phyloP scores from a whole-genome alignment of 2,888 invertebrate species.

The Limnephilus marmoratus region DNA sequence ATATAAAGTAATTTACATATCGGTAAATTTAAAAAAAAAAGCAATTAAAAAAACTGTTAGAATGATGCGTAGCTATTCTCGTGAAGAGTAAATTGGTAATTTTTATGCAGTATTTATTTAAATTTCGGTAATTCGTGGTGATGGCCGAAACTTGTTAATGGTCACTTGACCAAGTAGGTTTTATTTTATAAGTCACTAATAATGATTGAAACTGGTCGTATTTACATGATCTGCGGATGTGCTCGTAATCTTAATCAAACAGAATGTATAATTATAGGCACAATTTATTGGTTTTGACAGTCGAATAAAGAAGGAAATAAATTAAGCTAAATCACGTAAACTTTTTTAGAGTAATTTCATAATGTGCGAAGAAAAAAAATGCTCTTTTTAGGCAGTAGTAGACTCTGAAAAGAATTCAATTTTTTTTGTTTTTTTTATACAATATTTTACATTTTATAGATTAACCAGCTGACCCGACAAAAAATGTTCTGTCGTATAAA shows the following conservation, averaged over 20 bases:
- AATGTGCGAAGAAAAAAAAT: too few relatives aligned
- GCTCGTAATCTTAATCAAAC: neutral
- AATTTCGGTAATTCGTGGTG: neutral
- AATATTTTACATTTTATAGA: too few relatives aligned
- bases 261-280: neutral
- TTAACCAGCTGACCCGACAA: too few relatives aligned
- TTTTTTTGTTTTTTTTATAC: too few relatives aligned
- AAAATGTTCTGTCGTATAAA: too few relatives aligned
- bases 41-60: neutral
- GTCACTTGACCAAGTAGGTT: neutral
- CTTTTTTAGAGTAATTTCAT: too few relatives aligned
- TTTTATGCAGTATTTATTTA: neutral
- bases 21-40: neutral
- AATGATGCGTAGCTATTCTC: too few relatives aligned
- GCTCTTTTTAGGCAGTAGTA: too few relatives aligned
- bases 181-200: neutral
- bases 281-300: neutral
- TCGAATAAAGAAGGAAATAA: neutral
- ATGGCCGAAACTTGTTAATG: neutral
- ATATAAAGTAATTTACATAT: neutral
- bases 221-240: neutral
- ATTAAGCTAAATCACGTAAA: neutral
- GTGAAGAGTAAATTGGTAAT: neutral
- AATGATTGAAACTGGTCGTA: neutral
- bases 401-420: too few relatives aligned